A percentile compares a stretch with the other conserved stretches of the same genome.
These are phyloP conservation scores for Mus spretus DNA, from an alignment of 2,797 vertebrate species.

Conservation along the genomic window DNA sequence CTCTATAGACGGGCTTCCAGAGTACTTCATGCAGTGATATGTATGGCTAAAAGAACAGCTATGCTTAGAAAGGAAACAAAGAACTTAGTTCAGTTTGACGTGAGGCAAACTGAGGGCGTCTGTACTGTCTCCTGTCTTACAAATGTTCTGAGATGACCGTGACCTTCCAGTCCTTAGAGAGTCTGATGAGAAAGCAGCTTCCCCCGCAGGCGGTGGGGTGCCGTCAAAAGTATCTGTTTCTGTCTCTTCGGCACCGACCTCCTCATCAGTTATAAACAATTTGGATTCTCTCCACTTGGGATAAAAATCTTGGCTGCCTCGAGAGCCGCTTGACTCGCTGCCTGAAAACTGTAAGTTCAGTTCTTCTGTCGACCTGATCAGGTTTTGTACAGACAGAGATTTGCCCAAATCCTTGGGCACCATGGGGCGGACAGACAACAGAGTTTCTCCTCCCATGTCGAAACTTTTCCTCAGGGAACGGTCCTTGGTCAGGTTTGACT, in stretches of 20 bases:
- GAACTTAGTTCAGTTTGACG: slow-evolving; percentile 95
- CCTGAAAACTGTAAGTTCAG: slow-evolving; percentile 90
- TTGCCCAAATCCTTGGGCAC: slow-evolving; percentile 92
- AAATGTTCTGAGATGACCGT: slow-evolving; percentile 92
- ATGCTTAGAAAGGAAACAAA: slow-evolving; percentile 88
- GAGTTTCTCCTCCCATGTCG: slow-evolving; percentile 94
- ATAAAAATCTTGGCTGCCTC: slow-evolving; percentile 91
- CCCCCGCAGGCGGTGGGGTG: slow-evolving; percentile 89
- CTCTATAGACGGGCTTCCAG: slow-evolving; percentile 89
- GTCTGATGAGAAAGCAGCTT: slow-evolving; percentile 91
- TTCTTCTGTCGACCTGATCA: slow-evolving; percentile 93
- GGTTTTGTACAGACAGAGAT: slow-evolving; percentile 96
- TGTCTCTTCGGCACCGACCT: slow-evolving; percentile 89
- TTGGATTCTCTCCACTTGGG: slow-evolving; percentile 96
- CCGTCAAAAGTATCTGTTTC: slow-evolving; percentile 92
- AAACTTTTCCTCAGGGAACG: slow-evolving; percentile 94
- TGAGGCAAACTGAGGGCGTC: slow-evolving; percentile 95
- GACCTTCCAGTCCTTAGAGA: slow-evolving; percentile 94
- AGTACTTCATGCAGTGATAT: slow-evolving; percentile 94
- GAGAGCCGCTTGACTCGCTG: slow-evolving; percentile 91
- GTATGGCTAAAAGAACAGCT: slow-evolving; percentile 92
- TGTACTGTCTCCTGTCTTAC: slow-evolving; percentile 90
- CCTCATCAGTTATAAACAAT: slow-evolving; percentile 97
- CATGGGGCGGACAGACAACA: slow-evolving; percentile 89
- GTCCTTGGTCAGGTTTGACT: slow-evolving; percentile 91